Evolutionary conservation across 2,888 invertebrate species (phyloP), one percentile per base, ranked within the genome.

Genomic region (Cancer borealis): DNA sequence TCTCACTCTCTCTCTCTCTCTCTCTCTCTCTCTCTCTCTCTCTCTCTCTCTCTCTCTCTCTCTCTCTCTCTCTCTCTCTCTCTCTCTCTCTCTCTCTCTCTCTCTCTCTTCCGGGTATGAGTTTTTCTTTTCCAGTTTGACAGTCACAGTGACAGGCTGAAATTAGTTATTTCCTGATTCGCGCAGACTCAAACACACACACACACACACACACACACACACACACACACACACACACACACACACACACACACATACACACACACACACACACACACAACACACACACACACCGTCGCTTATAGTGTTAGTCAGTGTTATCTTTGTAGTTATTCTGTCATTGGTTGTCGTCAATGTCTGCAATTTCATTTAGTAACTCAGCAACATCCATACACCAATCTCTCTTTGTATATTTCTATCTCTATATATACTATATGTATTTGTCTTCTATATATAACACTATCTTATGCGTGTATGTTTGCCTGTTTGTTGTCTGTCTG

Each of bases 201-300:
- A 66, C 60, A 66, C 66, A n/a, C 66, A n/a, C n/a, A 66, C 66
- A 66, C 66, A 66, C 66, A 66, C 66, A 66, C 66, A 66, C 66
- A 66, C 66, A 66, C 66, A 66, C 66, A 66, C n/a, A 66, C 66
- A 66, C 66, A 66, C 66, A 66, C 66, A 66, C 66, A 66, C 66
- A 66, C 66, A 66, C 66, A 66, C 54, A 54, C 54, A 54, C 54
- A 54, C 54, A 54, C 54, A 54, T 3, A 54, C 54, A 54, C 54
- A 54, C 54, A 54, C 54, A 54, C 54, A 54, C 54, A 54, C 54
- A 54, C 54, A 54, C 54, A 54, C 54, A 54, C 54, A 54, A 54
- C 54, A 54, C 54, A 54, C 54, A 54, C 54, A 54, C 54, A 54
- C 54, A 54, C 54, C 8, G 21, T n/a, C 66, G n/a, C 6, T n/a